Conservation (phyloP, 2,888 invertebrate genomes). For the Dichetophora obliterata region DNA sequence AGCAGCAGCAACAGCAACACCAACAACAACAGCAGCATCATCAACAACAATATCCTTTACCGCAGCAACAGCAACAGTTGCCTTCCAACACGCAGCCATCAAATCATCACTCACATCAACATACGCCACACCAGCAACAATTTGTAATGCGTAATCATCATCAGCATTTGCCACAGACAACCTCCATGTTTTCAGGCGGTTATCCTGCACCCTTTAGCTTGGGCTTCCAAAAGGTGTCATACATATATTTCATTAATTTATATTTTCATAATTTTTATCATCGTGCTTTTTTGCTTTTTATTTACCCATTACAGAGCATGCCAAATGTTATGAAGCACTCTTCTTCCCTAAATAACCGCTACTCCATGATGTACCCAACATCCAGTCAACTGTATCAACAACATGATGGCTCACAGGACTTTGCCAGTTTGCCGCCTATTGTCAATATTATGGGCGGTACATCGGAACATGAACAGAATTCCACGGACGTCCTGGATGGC, state of each 20-base stretch:
- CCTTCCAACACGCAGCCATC: slow-evolving; percentile 34
- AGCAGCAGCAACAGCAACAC: slow-evolving; percentile 48
- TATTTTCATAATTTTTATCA: neutral
- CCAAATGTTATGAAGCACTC: slow-evolving; percentile 60
- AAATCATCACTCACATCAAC: slow-evolving; percentile 38
- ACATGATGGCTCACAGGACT: slow-evolving; percentile 70
- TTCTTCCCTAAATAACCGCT: slow-evolving; percentile 59
- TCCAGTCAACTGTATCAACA: slow-evolving; percentile 53
- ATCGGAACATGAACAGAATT: slow-evolving; percentile 64
- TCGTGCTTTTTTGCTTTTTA: neutral
- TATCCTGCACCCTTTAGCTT: slow-evolving; percentile 62
- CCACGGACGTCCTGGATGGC: slow-evolving; percentile 66
- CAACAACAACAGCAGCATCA: slow-evolving; percentile 47
- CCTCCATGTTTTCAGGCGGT: slow-evolving; percentile 43
- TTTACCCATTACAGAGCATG: slow-evolving; percentile 49
- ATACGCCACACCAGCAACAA: slow-evolving; percentile 51
- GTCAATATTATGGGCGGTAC: slow-evolving; percentile 70
- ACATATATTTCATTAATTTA: neutral
- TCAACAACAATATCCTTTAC: slow-evolving; percentile 47
- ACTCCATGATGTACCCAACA: slow-evolving; percentile 58
- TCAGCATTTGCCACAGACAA: slow-evolving; percentile 18
- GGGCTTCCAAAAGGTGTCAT: slow-evolving; percentile 60
- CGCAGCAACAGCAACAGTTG: slow-evolving; percentile 33
- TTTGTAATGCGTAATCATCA: slow-evolving; percentile 56
- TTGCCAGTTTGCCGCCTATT: slow-evolving; percentile 80